phyloP scores from a whole-genome alignment of 2,888 invertebrate species.

The Ellobium chinense region DNA sequence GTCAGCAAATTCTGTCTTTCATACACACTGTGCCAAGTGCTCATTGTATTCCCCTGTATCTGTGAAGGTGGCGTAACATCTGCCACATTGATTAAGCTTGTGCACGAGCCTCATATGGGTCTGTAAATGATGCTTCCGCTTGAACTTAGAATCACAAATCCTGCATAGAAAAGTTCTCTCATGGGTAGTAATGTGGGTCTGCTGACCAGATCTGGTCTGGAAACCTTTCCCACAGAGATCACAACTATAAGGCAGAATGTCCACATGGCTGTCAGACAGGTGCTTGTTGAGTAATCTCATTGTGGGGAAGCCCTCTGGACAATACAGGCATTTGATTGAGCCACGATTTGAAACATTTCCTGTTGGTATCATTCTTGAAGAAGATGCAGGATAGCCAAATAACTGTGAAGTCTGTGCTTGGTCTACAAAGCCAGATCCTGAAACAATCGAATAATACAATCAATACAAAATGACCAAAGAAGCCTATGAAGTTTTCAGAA shows the following conservation, averaged over 20 bases:
- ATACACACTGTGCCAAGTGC: constrained; percentile 1
- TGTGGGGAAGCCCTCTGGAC: constrained; percentile 7
- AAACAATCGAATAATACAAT: constrained; percentile 6
- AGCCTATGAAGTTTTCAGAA: no score
- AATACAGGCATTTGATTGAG: constrained; percentile 11
- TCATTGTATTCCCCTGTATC: neutral
- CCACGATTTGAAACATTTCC: neutral
- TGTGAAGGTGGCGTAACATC: constrained; percentile 15
- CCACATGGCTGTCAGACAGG: constrained; percentile 16
- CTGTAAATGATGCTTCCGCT: constrained; percentile 41
- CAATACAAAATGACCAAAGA: neutral
- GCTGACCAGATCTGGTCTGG: constrained; percentile 22
- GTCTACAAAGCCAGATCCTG: neutral
- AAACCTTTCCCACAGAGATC: constrained; percentile 31
- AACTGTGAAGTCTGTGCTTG: neutral
- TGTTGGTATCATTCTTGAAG: neutral
- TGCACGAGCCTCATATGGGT: constrained; percentile 21
- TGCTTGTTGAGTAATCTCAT: constrained; percentile 13
- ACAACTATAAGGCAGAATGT: constrained; percentile 34
- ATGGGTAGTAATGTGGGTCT: constrained; percentile 31
- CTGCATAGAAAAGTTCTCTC: constrained; percentile 22
- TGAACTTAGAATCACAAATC: constrained; percentile 31
- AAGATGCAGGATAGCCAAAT: neutral
- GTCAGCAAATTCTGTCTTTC: neutral
- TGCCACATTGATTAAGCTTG: constrained; percentile 12